Evolutionary conservation across 2,113 vertebrate genomes (phyloP).

Genomic region (Uria aalge): DNA sequence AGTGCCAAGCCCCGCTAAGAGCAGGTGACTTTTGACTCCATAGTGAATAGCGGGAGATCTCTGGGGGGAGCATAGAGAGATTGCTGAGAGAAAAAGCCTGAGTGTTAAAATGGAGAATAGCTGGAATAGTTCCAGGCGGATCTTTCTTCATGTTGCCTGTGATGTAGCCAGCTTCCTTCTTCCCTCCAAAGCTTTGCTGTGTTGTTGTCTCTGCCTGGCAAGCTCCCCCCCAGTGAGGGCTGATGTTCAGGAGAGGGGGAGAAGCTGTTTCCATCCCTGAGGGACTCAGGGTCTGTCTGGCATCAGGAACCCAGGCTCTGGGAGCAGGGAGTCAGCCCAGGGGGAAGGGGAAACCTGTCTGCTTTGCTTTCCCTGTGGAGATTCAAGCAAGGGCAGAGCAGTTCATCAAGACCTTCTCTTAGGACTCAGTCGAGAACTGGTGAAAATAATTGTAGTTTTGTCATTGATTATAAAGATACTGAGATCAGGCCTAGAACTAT

Average conservation of each 20-base stretch:
- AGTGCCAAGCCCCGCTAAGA: background rate
- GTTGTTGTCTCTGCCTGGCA: background rate
- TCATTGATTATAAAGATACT: background rate
- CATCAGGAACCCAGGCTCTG: background rate
- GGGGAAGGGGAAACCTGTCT: background rate
- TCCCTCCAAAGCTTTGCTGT: background rate
- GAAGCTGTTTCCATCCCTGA: background rate
- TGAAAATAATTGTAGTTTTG: background rate
- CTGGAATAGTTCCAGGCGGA: conserved; percentile 32
- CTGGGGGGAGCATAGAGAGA: background rate
- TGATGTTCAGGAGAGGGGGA: background rate
- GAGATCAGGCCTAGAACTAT: background rate
- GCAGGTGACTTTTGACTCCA: conserved; percentile 17
- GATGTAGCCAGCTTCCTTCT: background rate
- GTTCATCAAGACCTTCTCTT: background rate
- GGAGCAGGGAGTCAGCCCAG: background rate
- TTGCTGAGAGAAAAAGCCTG: background rate
- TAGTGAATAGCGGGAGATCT: background rate
- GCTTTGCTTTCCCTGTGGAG: background rate
- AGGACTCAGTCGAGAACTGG: background rate
- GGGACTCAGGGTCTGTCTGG: background rate
- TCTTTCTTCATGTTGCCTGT: background rate
- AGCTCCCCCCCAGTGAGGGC: background rate
- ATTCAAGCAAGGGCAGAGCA: background rate
- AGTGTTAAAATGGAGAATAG: background rate